Conservation (phyloP, 1,140 invertebrate species). For the Phenacoccus solenopsis region DNA sequence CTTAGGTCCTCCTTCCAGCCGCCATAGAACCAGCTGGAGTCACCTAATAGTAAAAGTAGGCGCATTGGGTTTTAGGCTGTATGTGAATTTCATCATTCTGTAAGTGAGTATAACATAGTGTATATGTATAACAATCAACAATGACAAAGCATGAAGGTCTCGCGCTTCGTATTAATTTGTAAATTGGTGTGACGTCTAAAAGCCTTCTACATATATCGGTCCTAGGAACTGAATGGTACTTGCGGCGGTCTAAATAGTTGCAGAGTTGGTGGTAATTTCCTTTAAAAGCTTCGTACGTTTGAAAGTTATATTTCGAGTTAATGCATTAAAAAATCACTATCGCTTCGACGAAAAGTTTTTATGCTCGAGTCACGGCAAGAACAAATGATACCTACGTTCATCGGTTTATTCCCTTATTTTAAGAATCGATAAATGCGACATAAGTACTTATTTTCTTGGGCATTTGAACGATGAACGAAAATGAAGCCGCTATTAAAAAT, state of each 20-base stretch:
- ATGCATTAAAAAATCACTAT: background rate
- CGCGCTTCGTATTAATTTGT: conserved; percentile 1
- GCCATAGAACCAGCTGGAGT: too few species aligned
- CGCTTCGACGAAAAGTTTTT: too few species aligned
- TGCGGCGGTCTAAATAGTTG: background rate
- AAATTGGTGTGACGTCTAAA: background rate
- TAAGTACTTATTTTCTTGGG: background rate
- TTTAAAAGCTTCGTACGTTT: background rate
- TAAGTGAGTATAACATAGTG: too few species aligned
- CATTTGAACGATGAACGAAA: background rate
- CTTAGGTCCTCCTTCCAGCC: too few species aligned
- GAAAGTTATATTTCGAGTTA: background rate
- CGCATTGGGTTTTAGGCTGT: too few species aligned
- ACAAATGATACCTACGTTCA: background rate
- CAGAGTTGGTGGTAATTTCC: background rate
- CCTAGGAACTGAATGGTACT: conserved; percentile 13
- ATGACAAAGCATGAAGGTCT: background rate
- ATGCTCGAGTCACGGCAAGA: background rate
- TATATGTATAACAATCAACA: background rate
- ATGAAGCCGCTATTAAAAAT: background rate
- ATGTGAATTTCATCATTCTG: too few species aligned
- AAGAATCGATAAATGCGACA: background rate
- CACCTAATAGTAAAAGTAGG: too few species aligned
- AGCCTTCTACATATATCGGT: background rate
- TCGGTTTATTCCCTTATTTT: background rate